A percentile compares a stretch with the other conserved stretches of the same genome.
Evolutionary conservation across 2,797 vertebrate genomes (phyloP).

Genomic region (Pangasius macronema): DNA sequence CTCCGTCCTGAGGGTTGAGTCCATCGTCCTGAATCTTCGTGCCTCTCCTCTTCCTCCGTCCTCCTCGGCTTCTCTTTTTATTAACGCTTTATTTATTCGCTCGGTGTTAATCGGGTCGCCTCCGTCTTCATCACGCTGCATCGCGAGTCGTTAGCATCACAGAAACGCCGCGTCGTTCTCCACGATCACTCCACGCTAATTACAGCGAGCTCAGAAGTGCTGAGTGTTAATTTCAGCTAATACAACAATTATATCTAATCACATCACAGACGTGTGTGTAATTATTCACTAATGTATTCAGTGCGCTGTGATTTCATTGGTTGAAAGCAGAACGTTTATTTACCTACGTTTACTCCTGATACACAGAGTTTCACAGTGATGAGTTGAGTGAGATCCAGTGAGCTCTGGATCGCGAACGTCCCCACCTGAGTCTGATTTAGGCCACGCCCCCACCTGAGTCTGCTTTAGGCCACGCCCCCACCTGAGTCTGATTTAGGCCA

Average conservation of each 20-base stretch:
- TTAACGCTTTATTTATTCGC: slow-evolving; percentile 58
- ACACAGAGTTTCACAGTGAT: neutral
- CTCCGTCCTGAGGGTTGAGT: neutral
- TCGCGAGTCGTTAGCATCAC: slow-evolving; percentile 26
- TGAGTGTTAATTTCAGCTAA: neutral
- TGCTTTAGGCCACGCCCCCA: no score
- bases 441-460: neutral
- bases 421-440: no score
- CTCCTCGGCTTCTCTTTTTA: slow-evolving; percentile 40
- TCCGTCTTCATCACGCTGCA: slow-evolving; percentile 51
- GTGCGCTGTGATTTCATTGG: no score
- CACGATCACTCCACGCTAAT: neutral
- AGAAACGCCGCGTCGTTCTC: neutral
- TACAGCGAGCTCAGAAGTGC: neutral
- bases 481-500: no score
- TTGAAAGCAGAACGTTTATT: neutral
- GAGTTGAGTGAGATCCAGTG: neutral
- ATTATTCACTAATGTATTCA: neutral
- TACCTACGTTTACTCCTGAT: neutral
- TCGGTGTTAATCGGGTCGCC: slow-evolving; percentile 37
- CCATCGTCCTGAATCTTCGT: neutral
- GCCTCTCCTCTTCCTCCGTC: neutral
- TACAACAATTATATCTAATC: neutral
- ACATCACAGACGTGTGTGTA: neutral
- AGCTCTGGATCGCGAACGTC: neutral